These are phyloP conservation scores for Bellardia bayeri DNA, from an alignment of 2,888 invertebrate genomes.

Conservation along the genomic window DNA sequence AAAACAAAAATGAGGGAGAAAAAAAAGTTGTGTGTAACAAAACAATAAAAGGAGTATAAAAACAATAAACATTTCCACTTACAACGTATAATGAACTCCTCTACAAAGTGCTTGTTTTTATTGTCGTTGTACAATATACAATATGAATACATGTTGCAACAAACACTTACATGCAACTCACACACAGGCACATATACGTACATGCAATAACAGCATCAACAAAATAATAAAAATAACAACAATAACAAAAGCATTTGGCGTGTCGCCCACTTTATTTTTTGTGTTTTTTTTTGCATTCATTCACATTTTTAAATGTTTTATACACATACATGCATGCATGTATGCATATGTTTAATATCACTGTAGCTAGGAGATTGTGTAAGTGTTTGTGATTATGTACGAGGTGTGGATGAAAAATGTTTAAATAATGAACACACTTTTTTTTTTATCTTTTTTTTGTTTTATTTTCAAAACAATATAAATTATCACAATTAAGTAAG, in stretches of 20 bases:
- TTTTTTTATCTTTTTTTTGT: too few species aligned
- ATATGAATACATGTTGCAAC: conserved; percentile 70
- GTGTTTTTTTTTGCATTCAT: background rate
- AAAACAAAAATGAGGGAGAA: background rate
- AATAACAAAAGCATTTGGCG: conserved; percentile 66
- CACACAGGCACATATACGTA: background rate
- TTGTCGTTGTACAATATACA: conserved; percentile 63
- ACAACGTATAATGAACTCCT: conserved; percentile 71
- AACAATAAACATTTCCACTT: conserved; percentile 73
- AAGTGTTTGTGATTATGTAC: background rate
- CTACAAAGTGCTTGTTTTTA: conserved; percentile 62
- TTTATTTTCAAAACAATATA: too few species aligned
- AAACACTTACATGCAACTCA: conserved; percentile 39
- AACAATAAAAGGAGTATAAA: conserved; percentile 56
- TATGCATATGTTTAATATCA: conserved; percentile 43
- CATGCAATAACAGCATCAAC: conserved; percentile 42
- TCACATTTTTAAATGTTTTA: conserved; percentile 58
- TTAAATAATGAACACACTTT: background rate
- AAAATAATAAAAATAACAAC: conserved; percentile 43
- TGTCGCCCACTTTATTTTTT: conserved; percentile 65
- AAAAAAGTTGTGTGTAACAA: conserved; percentile 17
- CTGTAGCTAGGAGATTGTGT: background rate
- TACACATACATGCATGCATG: background rate
- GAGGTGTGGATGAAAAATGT: background rate
- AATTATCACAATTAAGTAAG: too few species aligned